Percentiles rank a stretch among this genome's conserved stretches.
Conservation (phyloP, 1,140 invertebrate species). For the Heliconius eleuchia region DNA sequence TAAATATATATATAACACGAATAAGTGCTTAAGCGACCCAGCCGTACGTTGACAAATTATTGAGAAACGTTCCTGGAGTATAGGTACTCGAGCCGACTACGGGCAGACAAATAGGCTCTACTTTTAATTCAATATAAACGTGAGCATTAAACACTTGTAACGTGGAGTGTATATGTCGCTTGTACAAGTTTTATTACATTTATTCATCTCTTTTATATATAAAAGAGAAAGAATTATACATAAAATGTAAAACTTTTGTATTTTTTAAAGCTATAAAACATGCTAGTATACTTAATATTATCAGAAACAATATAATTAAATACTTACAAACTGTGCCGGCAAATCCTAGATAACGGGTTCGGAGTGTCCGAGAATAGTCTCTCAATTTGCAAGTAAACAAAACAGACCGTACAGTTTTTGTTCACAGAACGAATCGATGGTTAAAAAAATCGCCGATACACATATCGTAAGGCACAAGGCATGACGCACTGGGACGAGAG, state of each 20-base stretch:
- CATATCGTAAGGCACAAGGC: conserved; percentile 37
- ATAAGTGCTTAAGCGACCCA: neutral
- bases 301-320: conserved; percentile 40
- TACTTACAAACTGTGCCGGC: conserved; percentile 43
- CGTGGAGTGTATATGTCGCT: neutral
- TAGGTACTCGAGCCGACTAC: conserved; percentile 9
- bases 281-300: conserved; percentile 21
- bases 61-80: conserved; percentile 8
- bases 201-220: neutral
- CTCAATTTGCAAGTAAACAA: conserved; percentile 32
- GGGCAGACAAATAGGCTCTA: conserved; percentile 7
- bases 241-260: neutral
- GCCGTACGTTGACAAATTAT: conserved; percentile 1
- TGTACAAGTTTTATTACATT: neutral
- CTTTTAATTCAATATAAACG: conserved; percentile 13
- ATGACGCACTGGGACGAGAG: conserved; percentile 42
- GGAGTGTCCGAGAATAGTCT: conserved; percentile 30
- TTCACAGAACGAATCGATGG: conserved; percentile 40
- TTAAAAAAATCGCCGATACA: conserved; percentile 43
- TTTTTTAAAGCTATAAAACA: neutral
- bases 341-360: conserved; percentile 33
- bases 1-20: neutral
- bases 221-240: neutral
- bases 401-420: conserved; percentile 36
- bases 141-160: neutral